Base-by-base conservation (phyloP, 2,888 invertebrate genomes). In the Dysmachus trigonus region DNA sequence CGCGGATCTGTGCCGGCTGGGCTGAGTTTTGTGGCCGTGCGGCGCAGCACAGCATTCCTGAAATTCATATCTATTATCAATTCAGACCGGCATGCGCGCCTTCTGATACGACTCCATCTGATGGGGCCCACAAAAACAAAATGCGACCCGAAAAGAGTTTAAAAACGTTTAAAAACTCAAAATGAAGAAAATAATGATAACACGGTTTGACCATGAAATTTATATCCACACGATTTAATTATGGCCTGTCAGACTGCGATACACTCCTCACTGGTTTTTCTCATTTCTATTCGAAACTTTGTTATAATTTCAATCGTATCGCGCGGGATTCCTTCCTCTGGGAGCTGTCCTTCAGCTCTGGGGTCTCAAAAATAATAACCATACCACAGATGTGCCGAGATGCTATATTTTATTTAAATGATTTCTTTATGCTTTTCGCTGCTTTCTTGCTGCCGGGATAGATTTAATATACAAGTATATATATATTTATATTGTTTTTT, bases 181-280 rank as follows among this genome's bases (percentile, higher is more conserved):
- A n/a, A 77, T 41, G 18, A 35, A 53, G 38, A 85, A 85, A 76
- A 76, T 38, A 77, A 76, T 76, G 85, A 85, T 85, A 85, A 85
- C 53, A 85, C 62, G 76, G 51, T 73, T 85, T 76, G 85, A 77
- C 62, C 76, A 85, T 62, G 62, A 85, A 53, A 76, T 77, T 76
- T 85, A 76, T 85, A 85, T 85, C 85, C 76, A 85, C 76, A 62
- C 85, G 85, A 76, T 85, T 85, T 85, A 85, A 85, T 85, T 85
- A 85, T 77, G 85, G 85, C 76, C 76, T 85, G 85, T 85, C 85
- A 85, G 74, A 8, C 30, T 31, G 27, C 76, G 85, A 77, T 83
- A 71, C 71, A 83, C 83, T 83, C 83, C 83, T 83, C 83, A 83
- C 83, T 83, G 83, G 72, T 83, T 83, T 73, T 83, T 83, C 72